Evolutionary conservation across 92 coral and sea anemone genomes (phyloP), one percentile per base, ranked within the genome.

Genomic region (Porites rus): DNA sequence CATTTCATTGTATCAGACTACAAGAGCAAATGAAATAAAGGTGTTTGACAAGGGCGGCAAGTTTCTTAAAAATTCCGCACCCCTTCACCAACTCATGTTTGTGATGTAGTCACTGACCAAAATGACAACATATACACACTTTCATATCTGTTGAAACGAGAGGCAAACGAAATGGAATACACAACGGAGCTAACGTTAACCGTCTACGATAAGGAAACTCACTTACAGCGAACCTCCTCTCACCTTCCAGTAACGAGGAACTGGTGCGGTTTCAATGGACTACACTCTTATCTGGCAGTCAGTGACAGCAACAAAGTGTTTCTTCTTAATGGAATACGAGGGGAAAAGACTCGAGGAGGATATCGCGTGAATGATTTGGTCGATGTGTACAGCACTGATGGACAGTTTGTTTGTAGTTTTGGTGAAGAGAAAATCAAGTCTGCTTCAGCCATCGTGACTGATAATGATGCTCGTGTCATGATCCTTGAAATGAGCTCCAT

Each of bases 41-140:
- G 86, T 89, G 24, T 89, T 77, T 53, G 81, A 73, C 86, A 25
- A 69, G 20, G 17, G 73, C 20, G 92, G 92, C 60, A 51, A 66
- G 71, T 89, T 85, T 79, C 79, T 85, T n/a, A 52, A 78, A 68
- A 76, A 61, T 53, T 72, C 79, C 73, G 52, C 68, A 14, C 43
- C 50, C 71, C 18, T 31, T 18, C 0, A 65, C 5, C n/a, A 13
- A 66, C 21, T 2, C 46, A 53, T 4, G 21, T 75, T 28, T 11
- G 13, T 9, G 9, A 53, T 19, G 18, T 75, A 50, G 59, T 64
- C 25, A 75, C 65, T 0, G 88, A 83, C 31, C 28, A 22, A 14
- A 22, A 88, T 0, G 84, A 83, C 21, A 83, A 83, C 22, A 56
- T 83, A 12, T 82, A 83, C 67, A 69, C 84, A 43, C 69, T 82